Conservation (phyloP, 2,113 vertebrate species). For the Vicugna pacos region DNA sequence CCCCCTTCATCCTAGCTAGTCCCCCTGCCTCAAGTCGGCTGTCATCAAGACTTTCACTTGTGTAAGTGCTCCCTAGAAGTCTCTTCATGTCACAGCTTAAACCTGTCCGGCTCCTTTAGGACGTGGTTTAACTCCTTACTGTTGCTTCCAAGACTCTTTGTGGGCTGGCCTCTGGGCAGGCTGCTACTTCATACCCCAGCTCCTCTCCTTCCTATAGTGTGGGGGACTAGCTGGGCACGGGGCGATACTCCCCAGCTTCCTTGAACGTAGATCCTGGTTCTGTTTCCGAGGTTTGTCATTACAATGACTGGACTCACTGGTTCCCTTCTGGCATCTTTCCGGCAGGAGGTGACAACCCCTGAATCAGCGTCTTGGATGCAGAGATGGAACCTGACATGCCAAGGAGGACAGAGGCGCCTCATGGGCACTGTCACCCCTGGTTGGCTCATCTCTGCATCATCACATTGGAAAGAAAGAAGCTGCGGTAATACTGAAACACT, state of each 20-base stretch:
- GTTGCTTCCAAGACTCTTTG: rapidly evolving
- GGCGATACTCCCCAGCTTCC: not conserved
- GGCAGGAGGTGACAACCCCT: not conserved
- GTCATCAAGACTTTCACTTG: not conserved
- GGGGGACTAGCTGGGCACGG: rapidly evolving
- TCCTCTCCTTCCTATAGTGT: not conserved
- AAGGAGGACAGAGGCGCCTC: not conserved
- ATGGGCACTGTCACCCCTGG: no score
- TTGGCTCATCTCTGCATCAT: not conserved
- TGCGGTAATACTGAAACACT: not conserved
- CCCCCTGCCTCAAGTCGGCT: not conserved
- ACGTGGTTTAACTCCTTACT: not conserved
- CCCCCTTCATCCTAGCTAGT: not conserved
- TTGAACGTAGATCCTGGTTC: not conserved
- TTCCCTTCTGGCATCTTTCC: not conserved
- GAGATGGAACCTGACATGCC: not conserved
- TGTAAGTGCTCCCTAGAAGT: not conserved
- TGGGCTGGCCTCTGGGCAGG: not conserved
- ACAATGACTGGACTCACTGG: not conserved
- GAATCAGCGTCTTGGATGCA: not conserved
- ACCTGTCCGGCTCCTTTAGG: not conserved
- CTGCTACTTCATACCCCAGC: rapidly evolving
- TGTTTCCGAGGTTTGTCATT: not conserved
- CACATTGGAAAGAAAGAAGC: not conserved
- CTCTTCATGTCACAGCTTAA: not conserved